A percentile compares a stretch with the other conserved stretches of the same genome.
phyloP scores from a whole-genome alignment of 2,113 vertebrate species.

The Anhinga anhinga region DNA sequence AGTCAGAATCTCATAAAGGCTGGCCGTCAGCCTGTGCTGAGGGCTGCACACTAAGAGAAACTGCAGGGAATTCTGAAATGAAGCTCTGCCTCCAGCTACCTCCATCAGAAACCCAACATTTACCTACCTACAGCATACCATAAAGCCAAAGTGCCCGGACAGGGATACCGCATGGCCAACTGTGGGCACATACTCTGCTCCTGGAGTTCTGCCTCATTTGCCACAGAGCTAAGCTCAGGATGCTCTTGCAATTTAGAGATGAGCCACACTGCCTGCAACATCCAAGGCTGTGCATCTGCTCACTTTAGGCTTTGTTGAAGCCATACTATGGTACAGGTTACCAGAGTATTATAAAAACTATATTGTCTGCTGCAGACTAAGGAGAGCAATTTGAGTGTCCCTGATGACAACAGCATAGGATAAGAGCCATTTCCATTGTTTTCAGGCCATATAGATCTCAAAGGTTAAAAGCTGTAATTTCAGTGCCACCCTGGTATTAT shows the following conservation, averaged over 20 bases:
- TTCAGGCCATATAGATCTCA: not conserved
- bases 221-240: not conserved
- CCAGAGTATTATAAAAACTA: not conserved
- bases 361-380: not conserved
- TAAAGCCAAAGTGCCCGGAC: not conserved
- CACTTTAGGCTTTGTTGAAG: not conserved
- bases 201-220: not conserved
- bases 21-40: not conserved
- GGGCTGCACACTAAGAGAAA: not conserved
- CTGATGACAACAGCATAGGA: not conserved
- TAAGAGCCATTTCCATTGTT: not conserved
- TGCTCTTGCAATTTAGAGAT: not conserved
- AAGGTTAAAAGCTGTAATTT: not conserved
- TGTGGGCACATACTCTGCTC: not conserved
- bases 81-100: not conserved
- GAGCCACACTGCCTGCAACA: not conserved
- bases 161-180: not conserved
- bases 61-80: not conserved
- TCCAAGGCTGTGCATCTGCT: not conserved
- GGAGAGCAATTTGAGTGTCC: not conserved
- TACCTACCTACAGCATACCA: not conserved
- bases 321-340: not conserved
- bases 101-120: not conserved
- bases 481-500: not conserved
- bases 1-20: not conserved